phyloP scores from a whole-genome alignment of 1,140 invertebrate species.

The Tyrophagus putrescentiae region DNA sequence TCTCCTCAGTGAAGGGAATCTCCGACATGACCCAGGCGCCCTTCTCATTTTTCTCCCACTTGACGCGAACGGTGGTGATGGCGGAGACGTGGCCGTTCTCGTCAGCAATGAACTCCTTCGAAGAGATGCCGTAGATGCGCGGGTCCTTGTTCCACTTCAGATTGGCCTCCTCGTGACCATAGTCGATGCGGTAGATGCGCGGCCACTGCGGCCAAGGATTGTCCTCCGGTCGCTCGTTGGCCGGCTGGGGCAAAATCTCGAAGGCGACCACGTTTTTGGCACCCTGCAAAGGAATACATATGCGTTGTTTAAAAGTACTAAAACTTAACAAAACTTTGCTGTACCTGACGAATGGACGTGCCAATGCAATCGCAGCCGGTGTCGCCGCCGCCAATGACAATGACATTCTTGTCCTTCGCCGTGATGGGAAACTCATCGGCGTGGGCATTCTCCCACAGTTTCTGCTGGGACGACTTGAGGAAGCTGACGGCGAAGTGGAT shows the following conservation, averaged over 20 bases:
- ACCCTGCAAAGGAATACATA: slow-evolving; percentile 40
- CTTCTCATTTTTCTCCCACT: slow-evolving; percentile 75
- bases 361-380: slow-evolving; percentile 99
- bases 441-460: slow-evolving; percentile 46
- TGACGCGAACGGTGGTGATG: slow-evolving; percentile 71
- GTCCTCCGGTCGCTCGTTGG: slow-evolving; percentile 54
- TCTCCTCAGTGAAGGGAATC: slow-evolving; percentile 57
- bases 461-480: slow-evolving; percentile 91
- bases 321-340: slow-evolving; percentile 4
- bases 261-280: slow-evolving; percentile 92
- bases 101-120: slow-evolving; percentile 85
- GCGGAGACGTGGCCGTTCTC: slow-evolving; percentile 74
- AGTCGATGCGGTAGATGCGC: slow-evolving; percentile 88
- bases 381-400: slow-evolving; percentile 95
- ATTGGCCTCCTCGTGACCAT: slow-evolving; percentile 92
- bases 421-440: slow-evolving; percentile 36
- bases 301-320: background rate
- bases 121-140: slow-evolving; percentile 76
- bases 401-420: slow-evolving; percentile 85
- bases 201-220: slow-evolving; percentile 99
- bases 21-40: slow-evolving; percentile 91
- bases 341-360: slow-evolving; percentile 76
- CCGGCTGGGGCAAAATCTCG: slow-evolving; percentile 89
- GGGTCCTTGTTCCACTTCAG: slow-evolving; percentile 84
- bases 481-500: slow-evolving; percentile 98